Conservation (phyloP, 2,888 invertebrate species). For the Malacosoma neustria region DNA sequence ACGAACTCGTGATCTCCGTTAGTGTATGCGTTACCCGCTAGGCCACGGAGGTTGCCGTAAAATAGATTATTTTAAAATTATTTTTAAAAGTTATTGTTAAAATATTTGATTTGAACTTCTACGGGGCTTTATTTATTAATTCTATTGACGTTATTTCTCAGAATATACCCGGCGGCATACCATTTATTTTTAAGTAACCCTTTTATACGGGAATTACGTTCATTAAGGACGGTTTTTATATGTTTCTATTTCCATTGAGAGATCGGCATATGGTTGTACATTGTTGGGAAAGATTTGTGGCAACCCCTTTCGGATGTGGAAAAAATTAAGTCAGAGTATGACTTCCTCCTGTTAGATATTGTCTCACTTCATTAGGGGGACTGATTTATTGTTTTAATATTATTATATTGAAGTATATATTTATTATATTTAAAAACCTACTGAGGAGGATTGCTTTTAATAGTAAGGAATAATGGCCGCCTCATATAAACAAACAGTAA, state of each 20-base stretch:
- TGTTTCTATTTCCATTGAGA: slow-evolving; percentile 49
- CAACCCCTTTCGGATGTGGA: slow-evolving; percentile 33
- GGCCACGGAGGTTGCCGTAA: too few species aligned
- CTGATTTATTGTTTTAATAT: slow-evolving; percentile 1
- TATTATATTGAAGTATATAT: neutral
- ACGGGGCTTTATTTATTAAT: too few species aligned
- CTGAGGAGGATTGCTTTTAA: too few species aligned
- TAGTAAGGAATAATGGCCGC: too few species aligned
- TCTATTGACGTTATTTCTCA: too few species aligned
- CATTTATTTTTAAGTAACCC: slow-evolving; percentile 65
- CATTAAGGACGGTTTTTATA: slow-evolving; percentile 64
- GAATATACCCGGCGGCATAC: slow-evolving; percentile 30
- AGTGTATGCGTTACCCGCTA: too few species aligned
- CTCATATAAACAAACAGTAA: too few species aligned
- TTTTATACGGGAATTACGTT: slow-evolving; percentile 69
- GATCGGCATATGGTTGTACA: slow-evolving; percentile 35
- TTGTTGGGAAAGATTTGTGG: slow-evolving; percentile 31
- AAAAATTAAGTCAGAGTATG: slow-evolving; percentile 21
- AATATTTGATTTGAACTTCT: too few species aligned
- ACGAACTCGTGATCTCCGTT: too few species aligned
- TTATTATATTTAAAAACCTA: neutral
- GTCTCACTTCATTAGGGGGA: slow-evolving; percentile 12
- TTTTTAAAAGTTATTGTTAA: too few species aligned
- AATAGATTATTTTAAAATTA: too few species aligned
- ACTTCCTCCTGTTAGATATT: slow-evolving; percentile 17